Conservation (phyloP, 92 coral and sea anemone species). For the Scolanthus callimorphus region DNA sequence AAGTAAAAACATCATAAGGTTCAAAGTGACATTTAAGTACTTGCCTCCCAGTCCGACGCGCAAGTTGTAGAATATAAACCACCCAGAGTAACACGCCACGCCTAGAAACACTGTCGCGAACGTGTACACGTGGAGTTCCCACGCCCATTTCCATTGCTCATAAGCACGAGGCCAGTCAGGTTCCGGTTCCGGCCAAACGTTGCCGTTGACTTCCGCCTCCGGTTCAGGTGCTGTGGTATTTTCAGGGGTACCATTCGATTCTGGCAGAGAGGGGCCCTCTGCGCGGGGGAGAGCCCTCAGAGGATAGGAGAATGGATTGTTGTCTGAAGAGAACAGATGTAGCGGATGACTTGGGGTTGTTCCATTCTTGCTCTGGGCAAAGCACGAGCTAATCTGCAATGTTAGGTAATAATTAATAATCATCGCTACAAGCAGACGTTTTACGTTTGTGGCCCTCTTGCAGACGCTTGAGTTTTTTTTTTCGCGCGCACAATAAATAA, state of each 20-base stretch:
- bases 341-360: too few relatives aligned
- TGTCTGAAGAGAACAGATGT: too few relatives aligned
- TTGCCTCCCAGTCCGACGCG: slow-evolving; percentile 12
- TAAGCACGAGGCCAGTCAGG: slow-evolving; percentile 32
- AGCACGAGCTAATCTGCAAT: too few relatives aligned
- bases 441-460: too few relatives aligned
- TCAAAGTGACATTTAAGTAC: slow-evolving; percentile 17
- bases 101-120: slow-evolving; percentile 23
- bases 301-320: too few relatives aligned
- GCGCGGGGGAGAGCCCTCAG: not conserved
- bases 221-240: slow-evolving; percentile 3
- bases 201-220: slow-evolving; percentile 11
- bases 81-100: slow-evolving; percentile 8
- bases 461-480: too few relatives aligned
- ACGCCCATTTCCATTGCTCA: slow-evolving; percentile 27
- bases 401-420: too few relatives aligned
- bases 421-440: too few relatives aligned
- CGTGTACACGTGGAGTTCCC: slow-evolving; percentile 32
- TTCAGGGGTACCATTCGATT: not conserved
- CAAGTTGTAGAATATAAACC: not conserved
- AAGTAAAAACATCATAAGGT: slow-evolving; percentile 19
- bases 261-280: not conserved
- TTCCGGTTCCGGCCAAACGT: slow-evolving; percentile 37
- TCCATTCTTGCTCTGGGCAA: too few relatives aligned
- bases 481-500: too few relatives aligned